Evolutionary conservation across 2,797 vertebrate genomes (phyloP).

Genomic region (Pteropus rufus): DNA sequence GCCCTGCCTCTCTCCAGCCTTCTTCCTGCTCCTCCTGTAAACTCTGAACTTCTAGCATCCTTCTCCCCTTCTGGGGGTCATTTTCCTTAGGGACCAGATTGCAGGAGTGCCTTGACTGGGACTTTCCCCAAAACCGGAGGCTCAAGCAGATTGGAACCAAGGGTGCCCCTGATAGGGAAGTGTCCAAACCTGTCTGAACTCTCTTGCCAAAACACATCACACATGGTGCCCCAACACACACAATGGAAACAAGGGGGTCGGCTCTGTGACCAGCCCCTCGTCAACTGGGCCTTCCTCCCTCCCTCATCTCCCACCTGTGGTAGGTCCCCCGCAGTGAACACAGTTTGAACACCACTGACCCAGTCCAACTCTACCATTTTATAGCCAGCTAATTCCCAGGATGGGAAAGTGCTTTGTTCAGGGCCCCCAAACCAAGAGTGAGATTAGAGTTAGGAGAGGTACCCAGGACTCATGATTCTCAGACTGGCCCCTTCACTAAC

Average conservation of each 20-base stretch:
- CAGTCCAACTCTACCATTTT: neutral
- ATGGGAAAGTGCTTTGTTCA: neutral
- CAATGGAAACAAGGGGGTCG: neutral
- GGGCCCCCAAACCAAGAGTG: neutral
- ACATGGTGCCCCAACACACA: fast-evolving
- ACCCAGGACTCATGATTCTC: neutral
- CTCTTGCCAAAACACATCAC: neutral
- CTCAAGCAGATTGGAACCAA: neutral
- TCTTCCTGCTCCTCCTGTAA: neutral
- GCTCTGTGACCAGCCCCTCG: neutral
- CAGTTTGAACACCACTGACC: neutral
- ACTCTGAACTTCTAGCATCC: neutral
- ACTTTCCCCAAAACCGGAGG: neutral
- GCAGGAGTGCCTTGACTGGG: neutral
- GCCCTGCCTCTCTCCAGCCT: no score
- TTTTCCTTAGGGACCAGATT: neutral
- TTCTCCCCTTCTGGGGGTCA: neutral
- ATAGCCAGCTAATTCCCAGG: neutral
- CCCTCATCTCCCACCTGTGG: neutral
- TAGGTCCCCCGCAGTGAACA: neutral
- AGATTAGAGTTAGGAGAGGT: neutral
- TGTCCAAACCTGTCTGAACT: neutral
- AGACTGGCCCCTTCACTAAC: neutral
- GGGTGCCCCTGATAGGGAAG: neutral
- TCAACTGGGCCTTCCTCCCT: neutral